phyloP scores from a whole-genome alignment of 2,113 vertebrate species.

The Corapipo altera region DNA sequence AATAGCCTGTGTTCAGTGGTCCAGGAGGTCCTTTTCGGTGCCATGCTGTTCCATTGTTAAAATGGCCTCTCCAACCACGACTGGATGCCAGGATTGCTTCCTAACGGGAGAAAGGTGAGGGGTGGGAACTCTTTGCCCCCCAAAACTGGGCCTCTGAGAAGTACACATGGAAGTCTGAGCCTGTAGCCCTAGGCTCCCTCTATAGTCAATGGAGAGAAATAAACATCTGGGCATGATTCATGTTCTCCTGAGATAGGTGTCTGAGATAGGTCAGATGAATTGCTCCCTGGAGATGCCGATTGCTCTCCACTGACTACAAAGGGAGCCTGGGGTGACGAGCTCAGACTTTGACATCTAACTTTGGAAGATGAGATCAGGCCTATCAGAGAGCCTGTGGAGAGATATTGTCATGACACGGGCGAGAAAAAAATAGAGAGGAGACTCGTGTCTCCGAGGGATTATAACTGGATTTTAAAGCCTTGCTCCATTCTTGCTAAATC shows the following conservation, averaged over 20 bases:
- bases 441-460: not conserved
- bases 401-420: not conserved
- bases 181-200: constrained; percentile 66
- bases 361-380: constrained; percentile 45
- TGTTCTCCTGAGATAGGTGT: constrained; percentile 64
- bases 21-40: not conserved
- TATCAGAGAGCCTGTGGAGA: not conserved
- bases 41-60: not conserved
- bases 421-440: not conserved
- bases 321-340: constrained; percentile 59
- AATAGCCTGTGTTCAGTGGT: not conserved
- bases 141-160: not conserved
- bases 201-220: constrained; percentile 65
- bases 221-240: constrained; percentile 65
- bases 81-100: not conserved
- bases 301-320: constrained; percentile 53
- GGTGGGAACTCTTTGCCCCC: not conserved
- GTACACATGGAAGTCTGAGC: constrained; percentile 19
- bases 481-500: not conserved
- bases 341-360: constrained; percentile 39
- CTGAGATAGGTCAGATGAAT: constrained; percentile 65
- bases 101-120: not conserved
- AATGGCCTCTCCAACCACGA: not conserved
- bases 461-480: not conserved
- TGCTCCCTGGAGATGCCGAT: constrained; percentile 31